A percentile compares a stretch with the other conserved stretches of the same genome.
Conservation (phyloP, 2,113 vertebrate species). For the Sebastes fasciatus region DNA sequence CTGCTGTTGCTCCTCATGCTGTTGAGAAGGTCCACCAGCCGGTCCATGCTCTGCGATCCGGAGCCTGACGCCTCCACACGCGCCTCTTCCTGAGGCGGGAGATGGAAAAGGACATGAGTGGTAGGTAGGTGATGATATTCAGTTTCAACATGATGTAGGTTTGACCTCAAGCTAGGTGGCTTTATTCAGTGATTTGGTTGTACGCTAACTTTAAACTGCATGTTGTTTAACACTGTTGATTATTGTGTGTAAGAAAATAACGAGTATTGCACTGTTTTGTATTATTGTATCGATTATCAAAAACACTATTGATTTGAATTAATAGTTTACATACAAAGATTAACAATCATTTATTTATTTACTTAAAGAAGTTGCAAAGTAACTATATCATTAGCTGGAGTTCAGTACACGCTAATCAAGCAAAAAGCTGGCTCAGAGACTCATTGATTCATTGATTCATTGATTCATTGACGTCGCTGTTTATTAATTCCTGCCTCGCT, state of each 20-base stretch:
- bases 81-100: constrained; percentile 89
- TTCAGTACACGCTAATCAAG: not conserved
- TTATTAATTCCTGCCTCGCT: constrained; percentile 42
- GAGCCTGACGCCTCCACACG: constrained; percentile 76
- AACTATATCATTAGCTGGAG: not conserved
- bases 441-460: not conserved
- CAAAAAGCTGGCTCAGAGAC: not conserved
- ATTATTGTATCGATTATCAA: too few species aligned
- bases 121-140: not conserved
- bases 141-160: not conserved
- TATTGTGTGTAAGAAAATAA: too few species aligned
- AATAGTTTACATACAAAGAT: too few species aligned
- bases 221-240: not conserved
- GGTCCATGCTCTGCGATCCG: constrained; percentile 92
- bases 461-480: constrained; percentile 18
- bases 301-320: too few species aligned
- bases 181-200: not conserved
- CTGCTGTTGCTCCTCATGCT: constrained; percentile 97
- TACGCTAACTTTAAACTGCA: not conserved
- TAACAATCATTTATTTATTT: too few species aligned
- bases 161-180: not conserved
- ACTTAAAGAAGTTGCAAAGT: not conserved
- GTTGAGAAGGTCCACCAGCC: constrained; percentile 94
- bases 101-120: not conserved
- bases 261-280: too few species aligned